Conservation (phyloP, 2,888 invertebrate species). For the Parnassius mnemosyne region DNA sequence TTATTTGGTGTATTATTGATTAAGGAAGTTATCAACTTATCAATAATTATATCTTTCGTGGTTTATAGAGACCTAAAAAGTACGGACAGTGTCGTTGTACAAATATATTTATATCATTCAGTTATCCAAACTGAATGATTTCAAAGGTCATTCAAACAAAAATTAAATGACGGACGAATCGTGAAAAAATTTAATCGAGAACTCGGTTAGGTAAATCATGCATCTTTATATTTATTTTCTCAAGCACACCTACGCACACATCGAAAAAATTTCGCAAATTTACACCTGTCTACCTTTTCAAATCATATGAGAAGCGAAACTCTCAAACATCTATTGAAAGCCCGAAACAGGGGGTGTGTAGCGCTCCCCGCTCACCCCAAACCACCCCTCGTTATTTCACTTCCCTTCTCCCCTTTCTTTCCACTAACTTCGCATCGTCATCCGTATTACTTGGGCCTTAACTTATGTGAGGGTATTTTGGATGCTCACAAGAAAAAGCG, state of each 20-base stretch:
- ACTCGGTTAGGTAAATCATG: constrained; percentile 3
- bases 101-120: too few relatives aligned
- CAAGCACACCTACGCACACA: constrained; percentile 12
- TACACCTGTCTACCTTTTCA: constrained; percentile 69
- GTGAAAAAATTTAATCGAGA: constrained; percentile 1
- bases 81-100: too few relatives aligned
- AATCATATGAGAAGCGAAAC: constrained; percentile 64
- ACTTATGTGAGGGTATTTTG: constrained; percentile 73
- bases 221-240: constrained; percentile 8
- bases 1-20: too few relatives aligned
- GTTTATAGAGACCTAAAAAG: too few relatives aligned
- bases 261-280: constrained; percentile 9
- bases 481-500: constrained; percentile 32
- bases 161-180: constrained; percentile 4
- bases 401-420: constrained; percentile 76
- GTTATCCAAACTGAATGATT: too few relatives aligned
- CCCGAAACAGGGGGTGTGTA: constrained; percentile 73
- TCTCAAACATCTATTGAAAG: constrained; percentile 79
- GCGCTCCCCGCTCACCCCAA: constrained; percentile 31
- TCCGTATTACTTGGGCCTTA: constrained; percentile 78
- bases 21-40: too few relatives aligned
- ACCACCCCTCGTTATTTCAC: constrained; percentile 64
- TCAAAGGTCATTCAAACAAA: neutral
- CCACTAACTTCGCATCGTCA: constrained; percentile 79
- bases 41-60: too few relatives aligned